Evolutionary conservation across 2,113 vertebrate species (phyloP), one percentile per base, ranked within the genome.

Genomic region (Coreoperca whiteheadi): DNA sequence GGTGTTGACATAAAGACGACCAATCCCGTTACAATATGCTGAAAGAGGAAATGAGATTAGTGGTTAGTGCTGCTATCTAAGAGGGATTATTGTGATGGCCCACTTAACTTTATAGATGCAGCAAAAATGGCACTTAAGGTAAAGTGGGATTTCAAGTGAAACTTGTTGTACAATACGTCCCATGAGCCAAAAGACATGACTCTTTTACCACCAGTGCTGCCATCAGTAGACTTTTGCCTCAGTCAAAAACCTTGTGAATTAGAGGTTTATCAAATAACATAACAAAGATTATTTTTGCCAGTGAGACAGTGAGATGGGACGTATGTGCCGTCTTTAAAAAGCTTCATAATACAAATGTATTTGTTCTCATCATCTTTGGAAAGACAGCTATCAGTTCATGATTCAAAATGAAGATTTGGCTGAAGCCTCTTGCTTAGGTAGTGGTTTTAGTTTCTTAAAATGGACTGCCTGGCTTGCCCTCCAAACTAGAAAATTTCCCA

Each of bases 11-110:
- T 66, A 21, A 81, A 79, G 74, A 64, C 20, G 8, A 64, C 74
- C 86, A 82, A 81, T 89, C 83, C 70, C 16, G 34, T 88, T 57
- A 86, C 82, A 74, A 61, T 88, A 79, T 48, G 79, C 83, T 79
- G 64, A 86, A 75, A 79, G 63, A 67, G 78, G 76, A 79, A 83
- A 77, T 59, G 23, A 79, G 81, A 87, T 89, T 73, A 83, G 76
- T 25, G 21, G 61, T 50, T 57, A 59, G 48, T 51, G 30, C 65
- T 60, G 57, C 68, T 53, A 28, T 82, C 28, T 76, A 23, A 67
- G 20, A 54, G 54, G 66, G 64, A 68, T 87, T 81, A 81, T 50
- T 46, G 12, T 70, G 46, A 86, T 79, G 79, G 28, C 39, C 51
- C 79, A 73, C 67, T 82, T 77, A 34, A 12, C 43, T 83, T 46